phyloP scores from a whole-genome alignment of 1,140 invertebrate species.

The Bombus huntii region DNA sequence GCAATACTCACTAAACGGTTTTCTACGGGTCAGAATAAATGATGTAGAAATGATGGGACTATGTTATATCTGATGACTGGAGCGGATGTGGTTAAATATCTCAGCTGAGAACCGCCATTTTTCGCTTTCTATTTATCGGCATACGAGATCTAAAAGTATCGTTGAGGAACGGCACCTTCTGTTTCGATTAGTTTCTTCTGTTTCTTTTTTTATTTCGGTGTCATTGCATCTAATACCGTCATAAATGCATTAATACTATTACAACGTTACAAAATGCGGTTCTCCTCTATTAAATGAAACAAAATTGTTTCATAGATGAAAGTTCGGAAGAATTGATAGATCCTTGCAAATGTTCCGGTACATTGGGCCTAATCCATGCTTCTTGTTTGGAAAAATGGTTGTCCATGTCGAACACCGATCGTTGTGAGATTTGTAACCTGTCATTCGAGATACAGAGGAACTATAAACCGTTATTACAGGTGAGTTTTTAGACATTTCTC shows the following conservation, averaged over 20 bases:
- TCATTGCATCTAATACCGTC: too few relatives aligned
- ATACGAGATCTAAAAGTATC: background rate
- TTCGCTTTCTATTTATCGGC: background rate
- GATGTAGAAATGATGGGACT: background rate
- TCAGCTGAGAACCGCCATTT: too few relatives aligned
- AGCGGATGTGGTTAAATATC: background rate
- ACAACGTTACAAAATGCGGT: too few relatives aligned
- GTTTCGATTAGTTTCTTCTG: too few relatives aligned
- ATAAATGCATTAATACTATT: too few relatives aligned
- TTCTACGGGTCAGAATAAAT: background rate
- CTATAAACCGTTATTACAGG: conserved; percentile 70
- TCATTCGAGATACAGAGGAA: conserved; percentile 78
- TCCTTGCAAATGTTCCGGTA: conserved; percentile 85
- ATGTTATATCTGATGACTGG: background rate
- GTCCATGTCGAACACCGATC: conserved; percentile 82
- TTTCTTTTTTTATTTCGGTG: too few relatives aligned
- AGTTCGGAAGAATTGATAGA: conserved; percentile 82
- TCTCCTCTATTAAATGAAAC: background rate
- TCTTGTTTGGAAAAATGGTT: conserved; percentile 86
- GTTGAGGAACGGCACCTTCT: background rate
- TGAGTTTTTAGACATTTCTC: conserved; percentile 38
- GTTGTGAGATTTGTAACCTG: conserved; percentile 85
- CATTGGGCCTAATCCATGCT: conserved; percentile 83
- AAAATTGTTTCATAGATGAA: conserved; percentile 74
- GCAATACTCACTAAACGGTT: background rate